Evolutionary conservation across 2,888 invertebrate species (phyloP).

Genomic region (Heliconius ismenius): DNA sequence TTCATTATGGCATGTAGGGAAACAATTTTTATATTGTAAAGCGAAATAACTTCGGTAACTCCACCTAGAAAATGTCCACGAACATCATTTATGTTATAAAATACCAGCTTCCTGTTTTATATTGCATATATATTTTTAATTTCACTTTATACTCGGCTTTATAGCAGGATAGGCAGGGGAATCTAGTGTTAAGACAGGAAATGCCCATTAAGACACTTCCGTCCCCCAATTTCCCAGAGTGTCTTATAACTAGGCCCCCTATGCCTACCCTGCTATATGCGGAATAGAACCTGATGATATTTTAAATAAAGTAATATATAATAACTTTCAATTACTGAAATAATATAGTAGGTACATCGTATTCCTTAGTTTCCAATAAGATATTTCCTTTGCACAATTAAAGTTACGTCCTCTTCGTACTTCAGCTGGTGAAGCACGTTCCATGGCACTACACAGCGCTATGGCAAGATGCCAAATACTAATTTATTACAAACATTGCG

Average conservation of each 20-base stretch:
- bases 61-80: neutral
- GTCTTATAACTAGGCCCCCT: no score
- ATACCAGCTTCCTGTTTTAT: neutral
- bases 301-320: no score
- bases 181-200: no score
- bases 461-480: constrained; percentile 7
- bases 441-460: neutral
- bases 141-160: no score
- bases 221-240: no score
- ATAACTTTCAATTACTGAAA: neutral
- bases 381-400: constrained; percentile 8
- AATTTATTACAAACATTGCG: constrained; percentile 1
- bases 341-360: neutral
- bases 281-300: no score
- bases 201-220: no score
- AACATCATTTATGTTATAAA: neutral
- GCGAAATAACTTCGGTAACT: neutral
- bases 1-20: neutral
- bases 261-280: no score
- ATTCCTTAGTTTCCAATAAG: neutral
- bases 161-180: no score
- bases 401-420: neutral
- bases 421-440: constrained; percentile 1
- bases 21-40: constrained; percentile 14
- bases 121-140: neutral